Evolutionary conservation across 2,888 invertebrate genomes (phyloP), one percentile per base, ranked within the genome.

Genomic region (Antheraea assamensis): DNA sequence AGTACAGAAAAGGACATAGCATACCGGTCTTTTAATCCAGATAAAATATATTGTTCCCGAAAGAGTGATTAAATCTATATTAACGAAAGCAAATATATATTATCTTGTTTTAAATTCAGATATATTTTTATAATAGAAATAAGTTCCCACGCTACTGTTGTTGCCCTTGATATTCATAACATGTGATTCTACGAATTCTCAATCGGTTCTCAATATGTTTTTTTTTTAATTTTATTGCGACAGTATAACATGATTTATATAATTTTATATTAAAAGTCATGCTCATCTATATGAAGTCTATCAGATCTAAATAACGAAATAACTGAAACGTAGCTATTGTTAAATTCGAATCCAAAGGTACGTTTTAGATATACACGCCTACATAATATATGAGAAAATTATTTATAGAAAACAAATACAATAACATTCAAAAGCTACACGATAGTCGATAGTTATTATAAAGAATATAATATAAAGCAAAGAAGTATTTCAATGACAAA

Each of bases 121-220:
- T 49, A 70, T 30, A n/a, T 71, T 68, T 61, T 24, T 35, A 31
- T n/a, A 71, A 64, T 64, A 74, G 58, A 66, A 61, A 24, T 35
- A 27, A 52, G 66, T 68, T 74, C 71, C 71, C 74, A 74, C 74
- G 74, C 68, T 71, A 52, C 13, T 31, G 8, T 47, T 73, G 52
- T 71, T 71, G 71, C 35, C 74, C 71, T 74, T 66, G 42, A 70
- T 71, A 66, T 74, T 73, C 42, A 49, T 73, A 24, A n/a, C 64
- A 64, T 64, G 70, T 70, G 68, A 70, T 71, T 27, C 64, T 71
- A 30, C 64, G 61, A 70, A 42, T 49, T 72, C 27, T n/a, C 68
- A 47, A 30, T 66, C 15, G 31, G 24, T 19, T 61, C 24, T 66
- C 31, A 47, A 58, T 58, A 7, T 58, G n/a, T 24, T 58, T 58